These are phyloP conservation scores for Hesperophylax magnus DNA, from an alignment of 1,140 invertebrate species.

Conservation along the genomic window DNA sequence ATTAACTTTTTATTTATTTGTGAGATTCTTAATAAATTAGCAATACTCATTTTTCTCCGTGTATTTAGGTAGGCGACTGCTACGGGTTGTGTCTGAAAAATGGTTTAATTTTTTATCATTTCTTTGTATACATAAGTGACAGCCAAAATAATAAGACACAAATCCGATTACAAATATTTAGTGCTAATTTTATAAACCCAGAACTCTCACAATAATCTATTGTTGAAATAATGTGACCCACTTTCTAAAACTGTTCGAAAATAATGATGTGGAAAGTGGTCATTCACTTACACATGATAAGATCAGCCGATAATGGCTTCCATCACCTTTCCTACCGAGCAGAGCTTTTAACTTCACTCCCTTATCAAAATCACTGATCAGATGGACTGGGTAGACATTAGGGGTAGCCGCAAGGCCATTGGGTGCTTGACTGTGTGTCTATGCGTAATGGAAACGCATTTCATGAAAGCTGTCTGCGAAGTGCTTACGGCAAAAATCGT, in stretches of 20 bases:
- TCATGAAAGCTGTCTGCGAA: neutral
- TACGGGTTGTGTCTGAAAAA: too few species aligned
- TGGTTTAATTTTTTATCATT: too few species aligned
- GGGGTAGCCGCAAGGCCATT: neutral
- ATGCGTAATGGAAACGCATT: neutral
- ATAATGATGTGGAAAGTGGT: neutral
- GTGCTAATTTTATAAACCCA: too few species aligned
- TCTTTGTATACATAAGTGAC: too few species aligned
- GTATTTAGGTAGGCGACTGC: too few species aligned
- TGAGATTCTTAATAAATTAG: too few species aligned
- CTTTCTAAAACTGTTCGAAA: neutral
- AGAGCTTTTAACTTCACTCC: constrained; percentile 5
- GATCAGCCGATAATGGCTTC: constrained; percentile 14
- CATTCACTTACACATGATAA: neutral
- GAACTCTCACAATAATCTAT: too few species aligned
- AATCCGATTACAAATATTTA: too few species aligned
- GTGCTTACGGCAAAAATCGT: neutral
- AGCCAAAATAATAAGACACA: too few species aligned
- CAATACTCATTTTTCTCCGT: too few species aligned
- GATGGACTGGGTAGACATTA: too few species aligned
- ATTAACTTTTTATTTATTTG: too few species aligned
- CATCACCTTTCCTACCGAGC: neutral
- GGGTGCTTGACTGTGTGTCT: neutral
- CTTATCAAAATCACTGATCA: neutral
- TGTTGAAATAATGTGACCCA: neutral